Evolutionary conservation across 2,797 vertebrate genomes (phyloP).

Genomic region (Avahi laniger): DNA sequence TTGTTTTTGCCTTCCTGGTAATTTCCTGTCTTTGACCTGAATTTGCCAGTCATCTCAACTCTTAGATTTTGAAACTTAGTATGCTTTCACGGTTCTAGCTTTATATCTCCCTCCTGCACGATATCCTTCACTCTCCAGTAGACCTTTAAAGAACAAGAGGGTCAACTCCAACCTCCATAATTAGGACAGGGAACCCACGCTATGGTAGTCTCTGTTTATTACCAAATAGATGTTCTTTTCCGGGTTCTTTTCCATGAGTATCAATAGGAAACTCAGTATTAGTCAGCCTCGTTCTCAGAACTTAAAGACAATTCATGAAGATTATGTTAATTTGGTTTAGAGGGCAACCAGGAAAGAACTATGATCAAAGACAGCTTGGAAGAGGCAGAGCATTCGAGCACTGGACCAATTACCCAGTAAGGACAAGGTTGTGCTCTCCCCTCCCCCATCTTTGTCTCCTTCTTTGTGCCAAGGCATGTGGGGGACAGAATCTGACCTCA

Average conservation of each 20-base stretch:
- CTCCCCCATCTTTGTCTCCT: not conserved
- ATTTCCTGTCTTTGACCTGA: not conserved
- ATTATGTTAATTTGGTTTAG: not conserved
- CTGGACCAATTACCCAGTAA: not conserved
- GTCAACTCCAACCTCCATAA: rapidly evolving
- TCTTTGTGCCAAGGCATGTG: not conserved
- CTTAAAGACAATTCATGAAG: not conserved
- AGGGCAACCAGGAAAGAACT: not conserved
- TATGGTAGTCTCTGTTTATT: not conserved
- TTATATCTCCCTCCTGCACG: not conserved
- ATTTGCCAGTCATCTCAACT: too few relatives aligned
- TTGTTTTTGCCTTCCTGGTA: not conserved
- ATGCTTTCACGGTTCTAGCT: not conserved
- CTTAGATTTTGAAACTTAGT: not conserved
- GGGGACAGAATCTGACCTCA: not conserved
- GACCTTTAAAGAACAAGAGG: not conserved
- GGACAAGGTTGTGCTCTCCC: too few relatives aligned
- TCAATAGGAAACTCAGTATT: not conserved
- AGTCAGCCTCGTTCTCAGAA: not conserved
- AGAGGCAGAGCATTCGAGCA: not conserved
- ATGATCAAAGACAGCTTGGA: not conserved
- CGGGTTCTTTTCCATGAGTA: not conserved
- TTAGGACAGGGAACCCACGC: not conserved
- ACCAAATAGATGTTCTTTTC: not conserved
- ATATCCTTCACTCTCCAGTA: not conserved